Evolutionary conservation across 2,797 vertebrate species (phyloP), one percentile per base, ranked within the genome.

Genomic region (Eurystomus glaucurus): DNA sequence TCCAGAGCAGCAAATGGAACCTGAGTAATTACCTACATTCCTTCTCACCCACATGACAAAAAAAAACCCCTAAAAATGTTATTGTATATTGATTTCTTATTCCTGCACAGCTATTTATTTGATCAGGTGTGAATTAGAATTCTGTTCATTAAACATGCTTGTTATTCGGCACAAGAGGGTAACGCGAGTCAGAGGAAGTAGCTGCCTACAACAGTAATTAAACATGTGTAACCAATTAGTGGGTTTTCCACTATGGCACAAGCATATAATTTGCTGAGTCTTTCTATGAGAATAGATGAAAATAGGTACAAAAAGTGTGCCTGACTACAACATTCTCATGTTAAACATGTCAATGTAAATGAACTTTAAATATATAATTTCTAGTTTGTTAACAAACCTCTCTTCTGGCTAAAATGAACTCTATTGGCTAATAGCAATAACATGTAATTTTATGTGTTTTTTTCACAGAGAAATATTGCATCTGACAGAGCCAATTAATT

Each of bases 211-310:
- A 99, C 98, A 99, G 98, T 99, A 99, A 99, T 99, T 99, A 99
- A 99, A 99, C 99, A 99, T 99, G 98, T 99, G 99, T 99, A 99
- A 99, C 99, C 99, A 99, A 99, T 99, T 99, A 99, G 98, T 98
- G 98, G 98, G 98, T 98, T 98, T 98, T 98, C 99, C 99, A 98
- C 98, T 97, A 98, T 98, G 98, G 98, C 97, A 97, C 98, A 99
- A 99, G 98, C 98, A 99, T 99, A 98, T 99, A 99, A 99, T 99
- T 99, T 99, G 98, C 98, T 97, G 98, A 98, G 98, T 98, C 98
- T 98, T 98, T 98, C 98, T 98, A 98, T 98, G 98, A 98, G 98
- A 96, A 97, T 93, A 97, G 97, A 98, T 97, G 97, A 97, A 98
- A 98, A 98, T 98, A 98, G 98, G 98, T 98, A 97, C 96, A 97